phyloP scores from a whole-genome alignment of 2,797 vertebrate species.

The Rhyacichthys aspro region DNA sequence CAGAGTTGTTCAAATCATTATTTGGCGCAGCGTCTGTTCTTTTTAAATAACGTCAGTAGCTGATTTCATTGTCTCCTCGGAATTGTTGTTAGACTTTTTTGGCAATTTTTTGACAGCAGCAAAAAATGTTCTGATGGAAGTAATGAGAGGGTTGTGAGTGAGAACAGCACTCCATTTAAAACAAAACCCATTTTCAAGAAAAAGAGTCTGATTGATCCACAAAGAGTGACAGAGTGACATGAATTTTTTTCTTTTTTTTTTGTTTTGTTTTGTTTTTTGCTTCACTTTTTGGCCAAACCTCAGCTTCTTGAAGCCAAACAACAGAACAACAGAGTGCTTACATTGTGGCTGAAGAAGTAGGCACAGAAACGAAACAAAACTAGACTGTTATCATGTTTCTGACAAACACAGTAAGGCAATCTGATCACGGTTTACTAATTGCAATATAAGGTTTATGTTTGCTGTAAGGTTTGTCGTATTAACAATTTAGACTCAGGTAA shows the following conservation, averaged over 20 bases:
- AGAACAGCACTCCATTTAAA: conserved; percentile 27
- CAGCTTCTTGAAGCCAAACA: conserved; percentile 51
- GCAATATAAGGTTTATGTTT: conserved; percentile 52
- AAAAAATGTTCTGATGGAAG: conserved; percentile 41
- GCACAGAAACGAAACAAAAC: conserved; percentile 69
- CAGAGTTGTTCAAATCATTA: conserved; percentile 26
- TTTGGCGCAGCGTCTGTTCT: conserved; percentile 34
- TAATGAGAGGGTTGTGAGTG: conserved; percentile 21
- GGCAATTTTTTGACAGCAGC: conserved; percentile 59
- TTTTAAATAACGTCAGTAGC: conserved; percentile 5
- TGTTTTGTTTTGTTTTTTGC: conserved; percentile 5
- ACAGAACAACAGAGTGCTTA: conserved; percentile 60
- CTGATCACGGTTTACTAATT: conserved; percentile 74
- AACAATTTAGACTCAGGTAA: conserved; percentile 67
- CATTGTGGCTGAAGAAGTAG: conserved; percentile 74
- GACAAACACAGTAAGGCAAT: conserved; percentile 81
- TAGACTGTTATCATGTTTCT: conserved; percentile 36
- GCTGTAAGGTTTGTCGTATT: conserved; percentile 55
- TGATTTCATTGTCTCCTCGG: conserved; percentile 22
- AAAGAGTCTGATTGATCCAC: conserved; percentile 6
- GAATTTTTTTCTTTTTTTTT: conserved; percentile 5
- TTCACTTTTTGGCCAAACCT: conserved; percentile 38
- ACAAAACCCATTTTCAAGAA: conserved; percentile 16
- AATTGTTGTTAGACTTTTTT: conserved; percentile 47
- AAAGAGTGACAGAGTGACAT: conserved; percentile 21